Evolutionary conservation across 2,797 vertebrate genomes (phyloP).

Genomic region (Trichosurus vulpecula): DNA sequence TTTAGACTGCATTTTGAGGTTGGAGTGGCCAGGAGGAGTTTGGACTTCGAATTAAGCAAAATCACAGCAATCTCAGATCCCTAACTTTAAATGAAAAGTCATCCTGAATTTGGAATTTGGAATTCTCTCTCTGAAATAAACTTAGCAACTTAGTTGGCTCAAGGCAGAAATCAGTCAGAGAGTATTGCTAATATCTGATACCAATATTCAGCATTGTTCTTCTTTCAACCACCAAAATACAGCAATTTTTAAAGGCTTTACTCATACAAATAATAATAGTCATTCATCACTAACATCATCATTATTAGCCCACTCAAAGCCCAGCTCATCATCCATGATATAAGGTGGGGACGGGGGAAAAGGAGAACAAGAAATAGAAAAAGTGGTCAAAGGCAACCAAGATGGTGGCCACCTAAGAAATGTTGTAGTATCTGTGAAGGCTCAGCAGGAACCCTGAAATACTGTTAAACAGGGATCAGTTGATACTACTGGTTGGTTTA

Average conservation of each 20-base stretch:
- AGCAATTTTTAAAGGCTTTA: neutral
- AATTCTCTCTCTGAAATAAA: slow-evolving; percentile 64
- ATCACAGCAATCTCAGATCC: slow-evolving; percentile 42
- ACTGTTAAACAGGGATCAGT: too few species aligned
- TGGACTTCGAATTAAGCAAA: slow-evolving; percentile 13
- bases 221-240: neutral
- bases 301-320: neutral
- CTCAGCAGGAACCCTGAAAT: too few species aligned
- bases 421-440: too few species aligned
- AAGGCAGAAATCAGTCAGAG: neutral
- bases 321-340: too few species aligned
- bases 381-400: too few species aligned
- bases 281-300: too few species aligned
- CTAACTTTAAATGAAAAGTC: slow-evolving; percentile 59
- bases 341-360: too few species aligned
- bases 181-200: neutral
- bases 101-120: slow-evolving; percentile 43
- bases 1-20: slow-evolving; percentile 41
- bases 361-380: too few species aligned
- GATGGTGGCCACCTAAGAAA: too few species aligned
- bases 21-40: neutral
- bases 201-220: neutral
- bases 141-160: neutral
- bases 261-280: too few species aligned
- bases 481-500: too few species aligned